Evolutionary conservation across 2,113 vertebrate genomes (phyloP).

Genomic region (Scomber japonicus): DNA sequence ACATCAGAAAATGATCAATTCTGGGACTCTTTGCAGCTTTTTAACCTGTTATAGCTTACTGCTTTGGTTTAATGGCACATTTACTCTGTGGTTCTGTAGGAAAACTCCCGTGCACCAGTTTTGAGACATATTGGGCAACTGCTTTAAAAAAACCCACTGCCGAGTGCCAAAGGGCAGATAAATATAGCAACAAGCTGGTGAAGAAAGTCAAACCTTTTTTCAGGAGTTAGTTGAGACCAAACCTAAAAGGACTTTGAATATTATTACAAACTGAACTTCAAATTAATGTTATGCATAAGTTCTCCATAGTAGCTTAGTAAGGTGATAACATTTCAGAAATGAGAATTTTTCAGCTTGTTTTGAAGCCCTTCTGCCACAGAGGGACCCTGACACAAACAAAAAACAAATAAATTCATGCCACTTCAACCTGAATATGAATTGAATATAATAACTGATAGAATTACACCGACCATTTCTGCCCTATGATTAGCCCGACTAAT

Average conservation of each 20-base stretch:
- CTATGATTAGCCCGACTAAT: conserved; percentile 18
- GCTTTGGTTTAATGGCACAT: neutral
- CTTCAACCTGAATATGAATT: neutral
- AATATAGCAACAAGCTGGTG: too few species aligned
- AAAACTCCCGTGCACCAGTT: too few species aligned
- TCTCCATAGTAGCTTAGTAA: neutral
- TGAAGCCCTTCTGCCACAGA: too few species aligned
- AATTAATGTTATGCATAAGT: neutral
- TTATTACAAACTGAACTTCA: too few species aligned
- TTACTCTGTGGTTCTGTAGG: neutral
- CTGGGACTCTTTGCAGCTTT: neutral
- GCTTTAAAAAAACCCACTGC: too few species aligned
- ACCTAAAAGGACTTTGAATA: too few species aligned
- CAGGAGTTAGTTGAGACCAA: too few species aligned
- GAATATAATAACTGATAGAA: neutral
- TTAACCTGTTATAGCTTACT: neutral
- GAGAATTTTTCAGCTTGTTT: too few species aligned
- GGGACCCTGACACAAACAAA: neutral
- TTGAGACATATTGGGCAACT: too few species aligned
- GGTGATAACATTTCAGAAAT: neutral
- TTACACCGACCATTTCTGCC: neutral
- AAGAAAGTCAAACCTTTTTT: too few species aligned
- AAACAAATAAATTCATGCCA: neutral
- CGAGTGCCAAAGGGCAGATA: too few species aligned
- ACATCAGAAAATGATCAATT: too few species aligned